Percentiles rank a stretch among this genome's conserved stretches.
These are phyloP conservation scores for Sebastes oblongus DNA, from an alignment of 2,797 vertebrate genomes.

Conservation along the genomic window DNA sequence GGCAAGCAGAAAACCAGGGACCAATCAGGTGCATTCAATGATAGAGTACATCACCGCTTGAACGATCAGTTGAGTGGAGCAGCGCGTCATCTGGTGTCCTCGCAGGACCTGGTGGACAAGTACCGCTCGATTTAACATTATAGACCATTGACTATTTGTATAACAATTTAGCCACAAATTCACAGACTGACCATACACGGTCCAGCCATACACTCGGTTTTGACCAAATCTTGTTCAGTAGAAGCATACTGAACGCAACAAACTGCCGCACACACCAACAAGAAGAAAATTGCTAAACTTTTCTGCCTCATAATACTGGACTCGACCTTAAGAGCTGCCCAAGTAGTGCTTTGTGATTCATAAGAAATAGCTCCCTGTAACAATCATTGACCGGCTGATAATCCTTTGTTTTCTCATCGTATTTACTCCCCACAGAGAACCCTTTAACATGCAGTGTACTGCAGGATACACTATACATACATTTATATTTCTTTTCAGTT, in stretches of 20 bases:
- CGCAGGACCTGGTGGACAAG: too few species aligned
- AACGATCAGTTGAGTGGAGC: too few species aligned
- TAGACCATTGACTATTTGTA: too few species aligned
- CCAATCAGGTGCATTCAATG: not conserved
- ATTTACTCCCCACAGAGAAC: slow-evolving; percentile 15
- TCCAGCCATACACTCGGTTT: not conserved
- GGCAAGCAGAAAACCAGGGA: not conserved
- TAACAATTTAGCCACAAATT: too few species aligned
- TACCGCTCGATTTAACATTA: too few species aligned
- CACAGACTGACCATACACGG: too few species aligned
- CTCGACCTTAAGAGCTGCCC: not conserved
- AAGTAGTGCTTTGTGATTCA: slow-evolving; percentile 5
- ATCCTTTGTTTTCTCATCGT: slow-evolving; percentile 4
- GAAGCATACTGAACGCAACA: not conserved
- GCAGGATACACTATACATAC: slow-evolving; percentile 22
- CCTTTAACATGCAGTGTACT: slow-evolving; percentile 15
- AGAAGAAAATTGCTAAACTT: not conserved
- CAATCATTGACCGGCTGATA: not conserved
- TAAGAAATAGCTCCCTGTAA: slow-evolving; percentile 8
- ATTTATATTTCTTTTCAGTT: slow-evolving; percentile 27
- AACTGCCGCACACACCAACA: not conserved
- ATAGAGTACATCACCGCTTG: too few species aligned
- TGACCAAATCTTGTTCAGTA: not conserved
- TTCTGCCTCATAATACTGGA: not conserved
- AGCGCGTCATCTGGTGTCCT: too few species aligned